A percentile compares a stretch with the other conserved stretches of the same genome.
Conservation (phyloP, 1,140 invertebrate genomes). For the Bombus superbus region DNA sequence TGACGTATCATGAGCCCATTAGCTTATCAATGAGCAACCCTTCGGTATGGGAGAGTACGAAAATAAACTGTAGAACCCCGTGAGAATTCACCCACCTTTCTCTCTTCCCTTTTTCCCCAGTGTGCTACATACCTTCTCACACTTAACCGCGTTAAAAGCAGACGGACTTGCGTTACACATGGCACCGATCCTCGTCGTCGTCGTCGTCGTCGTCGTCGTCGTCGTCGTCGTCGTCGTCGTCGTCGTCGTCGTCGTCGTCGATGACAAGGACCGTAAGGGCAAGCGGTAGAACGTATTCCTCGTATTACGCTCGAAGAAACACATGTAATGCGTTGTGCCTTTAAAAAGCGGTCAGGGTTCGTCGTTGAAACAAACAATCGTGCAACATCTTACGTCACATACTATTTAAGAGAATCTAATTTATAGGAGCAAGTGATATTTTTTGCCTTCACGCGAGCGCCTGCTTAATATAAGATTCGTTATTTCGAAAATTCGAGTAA, state of each 20-base stretch:
- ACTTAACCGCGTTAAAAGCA: slow-evolving; percentile 54
- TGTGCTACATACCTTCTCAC: slow-evolving; percentile 52
- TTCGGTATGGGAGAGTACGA: slow-evolving; percentile 70
- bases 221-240: not conserved
- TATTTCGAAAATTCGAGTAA: no score
- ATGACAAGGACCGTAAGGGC: slow-evolving; percentile 45
- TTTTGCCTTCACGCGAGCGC: no score
- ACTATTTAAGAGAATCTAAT: not conserved
- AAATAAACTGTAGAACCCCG: slow-evolving; percentile 70
- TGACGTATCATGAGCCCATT: slow-evolving; percentile 73
- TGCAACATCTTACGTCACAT: not conserved
- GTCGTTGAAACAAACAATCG: slow-evolving; percentile 42
- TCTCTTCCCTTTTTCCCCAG: slow-evolving; percentile 49
- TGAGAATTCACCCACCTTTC: slow-evolving; percentile 71
- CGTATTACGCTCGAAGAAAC: slow-evolving; percentile 33
- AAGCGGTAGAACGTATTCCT: slow-evolving; percentile 43
- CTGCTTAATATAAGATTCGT: no score
- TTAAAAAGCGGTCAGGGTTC: slow-evolving; percentile 33
- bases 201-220: slow-evolving; percentile 20
- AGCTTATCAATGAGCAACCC: slow-evolving; percentile 75
- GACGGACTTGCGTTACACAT: slow-evolving; percentile 52
- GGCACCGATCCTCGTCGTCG: slow-evolving; percentile 41
- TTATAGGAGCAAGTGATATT: no score
- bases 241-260: not conserved
- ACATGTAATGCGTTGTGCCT: not conserved